Evolutionary conservation across 2,888 invertebrate species (phyloP), one percentile per base, ranked within the genome.

Genomic region (Pyrrhosoma nymphula): DNA sequence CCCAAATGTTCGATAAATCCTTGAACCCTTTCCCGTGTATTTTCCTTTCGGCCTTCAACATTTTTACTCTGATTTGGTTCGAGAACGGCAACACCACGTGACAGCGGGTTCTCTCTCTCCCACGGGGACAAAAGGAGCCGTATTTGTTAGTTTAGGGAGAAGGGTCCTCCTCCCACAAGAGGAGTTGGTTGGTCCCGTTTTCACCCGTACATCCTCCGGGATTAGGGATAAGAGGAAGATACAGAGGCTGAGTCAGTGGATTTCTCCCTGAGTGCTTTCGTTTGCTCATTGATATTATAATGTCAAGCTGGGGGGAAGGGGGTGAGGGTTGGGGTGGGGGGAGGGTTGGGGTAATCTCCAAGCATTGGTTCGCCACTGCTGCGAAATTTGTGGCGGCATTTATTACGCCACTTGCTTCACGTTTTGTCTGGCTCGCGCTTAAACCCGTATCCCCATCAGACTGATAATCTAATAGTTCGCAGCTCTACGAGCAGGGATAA

Each of bases 51-150:
- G 69, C n/a, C 69, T 75, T 63, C 75, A 16, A 69, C 30, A 35
- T 82, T 93, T 93, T 93, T 93, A 69, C 93, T 47, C 39, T 69
- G 93, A 69, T 93, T 93, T 93, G 26, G 69, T 93, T 93, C 93
- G 69, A 12, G 69, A 75, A 93, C 23, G 75, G 69, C 93, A 93
- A 93, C 93, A 93, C 26, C 63, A 75, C 69, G 63, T 47, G 63
- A 63, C 93, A 93, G 93, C 82, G 82, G 82, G 82, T 82, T 35
- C 35, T 82, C 47, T 82, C 47, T 47, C 30, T 69, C 93, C 35
- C 60, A 23, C 26, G 26, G 47, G 69, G 93, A 56, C 69, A n/a
- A 20, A 93, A 93, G 69, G 93, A 75, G 47, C 55, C 26, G 30
- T 47, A 47, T 63, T 93, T 93, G 93, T 93, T 93, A 69, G 63